Percentiles rank a stretch among this genome's conserved stretches.
Evolutionary conservation across 37 sponge, comb jelly and placozoan species (phyloP).

Genomic region (Eunapius fragilis): DNA sequence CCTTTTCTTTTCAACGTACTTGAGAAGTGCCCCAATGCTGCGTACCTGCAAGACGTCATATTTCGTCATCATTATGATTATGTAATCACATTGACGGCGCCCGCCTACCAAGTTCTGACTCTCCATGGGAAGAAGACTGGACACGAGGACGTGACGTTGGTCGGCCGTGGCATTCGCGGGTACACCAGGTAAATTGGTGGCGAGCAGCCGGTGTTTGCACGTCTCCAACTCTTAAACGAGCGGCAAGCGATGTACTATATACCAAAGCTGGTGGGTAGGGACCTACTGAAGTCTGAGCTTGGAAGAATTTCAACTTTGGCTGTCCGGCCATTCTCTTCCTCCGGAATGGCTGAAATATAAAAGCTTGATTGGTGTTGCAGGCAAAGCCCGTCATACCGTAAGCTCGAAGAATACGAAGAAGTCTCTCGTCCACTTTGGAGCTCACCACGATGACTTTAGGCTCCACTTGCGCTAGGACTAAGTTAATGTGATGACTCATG

Average conservation of each 20-base stretch:
- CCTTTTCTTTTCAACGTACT: constrained; percentile 91
- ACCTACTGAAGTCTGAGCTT: constrained; percentile 79
- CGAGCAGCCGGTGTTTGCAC: constrained; percentile 58
- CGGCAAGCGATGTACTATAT: not conserved
- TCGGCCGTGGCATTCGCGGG: constrained; percentile 37
- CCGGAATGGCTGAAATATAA: not conserved
- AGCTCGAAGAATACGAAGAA: constrained; percentile 42
- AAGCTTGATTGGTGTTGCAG: not conserved
- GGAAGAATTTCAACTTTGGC: constrained; percentile 70
- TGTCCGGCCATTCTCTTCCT: not conserved
- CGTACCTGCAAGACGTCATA: constrained; percentile 33
- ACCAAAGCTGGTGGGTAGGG: not conserved
- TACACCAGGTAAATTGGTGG: constrained; percentile 66
- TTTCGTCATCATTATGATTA: not conserved
- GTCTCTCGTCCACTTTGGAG: constrained; percentile 76
- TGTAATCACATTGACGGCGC: not conserved
- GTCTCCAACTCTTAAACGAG: constrained; percentile 45
- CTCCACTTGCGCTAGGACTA: constrained; percentile 74
- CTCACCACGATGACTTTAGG: constrained; percentile 75
- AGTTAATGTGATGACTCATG: not conserved
- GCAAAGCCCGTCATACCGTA: constrained; percentile 25
- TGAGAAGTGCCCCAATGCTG: constrained; percentile 82
- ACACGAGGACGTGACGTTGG: constrained; percentile 59
- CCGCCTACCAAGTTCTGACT: constrained; percentile 50
- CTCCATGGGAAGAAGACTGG: constrained; percentile 72